These are phyloP conservation scores for rat (Rattus norvegicus) DNA, from an alignment of 2,113 vertebrate genomes.

Conservation along the genomic window GRCr8 NC_086021.1:92836001-92836500, in stretches of 20 bases:
- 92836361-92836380: conserved; percentile 65
- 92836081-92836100: background rate
- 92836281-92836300: background rate
- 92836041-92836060: background rate
- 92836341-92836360: background rate
- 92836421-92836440: conserved; percentile 23
- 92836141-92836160: background rate
- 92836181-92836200: background rate
- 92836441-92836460: conserved; percentile 79
- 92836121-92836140: background rate
- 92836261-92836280: no score
- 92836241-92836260: background rate
- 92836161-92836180: no score
- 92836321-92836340: background rate
- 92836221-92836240: background rate
- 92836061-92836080: background rate
- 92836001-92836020: background rate
- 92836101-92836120: background rate
- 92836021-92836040: no score
- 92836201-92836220: background rate
- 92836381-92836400: conserved; percentile 54
- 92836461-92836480: conserved; percentile 70
- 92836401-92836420: conserved; percentile 17
- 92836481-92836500: conserved; percentile 78
- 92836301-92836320: background rate